Evolutionary conservation across 2,888 invertebrate genomes (phyloP).

Genomic region (Capitulum mitella): DNA sequence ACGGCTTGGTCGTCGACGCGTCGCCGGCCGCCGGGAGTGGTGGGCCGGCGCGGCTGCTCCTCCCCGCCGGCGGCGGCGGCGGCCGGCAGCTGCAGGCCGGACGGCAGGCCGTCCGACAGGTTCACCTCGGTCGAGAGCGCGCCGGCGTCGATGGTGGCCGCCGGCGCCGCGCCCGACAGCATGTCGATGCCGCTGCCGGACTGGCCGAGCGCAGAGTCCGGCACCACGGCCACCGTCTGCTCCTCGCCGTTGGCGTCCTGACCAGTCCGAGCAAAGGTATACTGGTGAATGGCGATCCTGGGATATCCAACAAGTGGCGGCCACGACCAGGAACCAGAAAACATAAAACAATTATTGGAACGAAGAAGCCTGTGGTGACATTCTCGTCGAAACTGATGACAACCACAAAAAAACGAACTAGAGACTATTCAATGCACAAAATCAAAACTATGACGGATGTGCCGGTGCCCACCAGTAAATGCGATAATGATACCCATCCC

Average conservation of each 20-base stretch:
- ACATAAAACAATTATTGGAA: too few relatives aligned
- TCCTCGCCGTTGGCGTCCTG: slow-evolving; percentile 25
- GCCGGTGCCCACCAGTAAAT: too few relatives aligned
- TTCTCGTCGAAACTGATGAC: too few relatives aligned
- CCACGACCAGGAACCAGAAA: not conserved
- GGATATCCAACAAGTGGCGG: too few relatives aligned
- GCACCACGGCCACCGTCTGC: slow-evolving; percentile 27
- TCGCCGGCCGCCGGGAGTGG: not conserved
- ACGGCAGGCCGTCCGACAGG: not conserved
- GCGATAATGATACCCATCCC: too few relatives aligned
- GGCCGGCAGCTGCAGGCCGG: not conserved
- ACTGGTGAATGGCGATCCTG: too few relatives aligned
- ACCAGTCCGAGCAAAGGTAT: too few relatives aligned
- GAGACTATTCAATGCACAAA: too few relatives aligned
- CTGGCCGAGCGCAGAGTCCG: slow-evolving; percentile 19
- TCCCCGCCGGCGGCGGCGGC: not conserved
- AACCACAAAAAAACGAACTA: too few relatives aligned
- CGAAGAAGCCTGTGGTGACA: too few relatives aligned
- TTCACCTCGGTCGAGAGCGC: not conserved
- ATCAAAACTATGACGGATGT: too few relatives aligned
- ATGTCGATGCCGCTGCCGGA: slow-evolving; percentile 4
- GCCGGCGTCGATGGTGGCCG: not conserved
- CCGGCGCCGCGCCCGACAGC: not conserved
- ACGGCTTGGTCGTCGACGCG: not conserved
- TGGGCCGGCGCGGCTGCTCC: slow-evolving; percentile 3